Base-by-base conservation (phyloP, 2,113 vertebrate species). In the Pristiophorus japonicus region DNA sequence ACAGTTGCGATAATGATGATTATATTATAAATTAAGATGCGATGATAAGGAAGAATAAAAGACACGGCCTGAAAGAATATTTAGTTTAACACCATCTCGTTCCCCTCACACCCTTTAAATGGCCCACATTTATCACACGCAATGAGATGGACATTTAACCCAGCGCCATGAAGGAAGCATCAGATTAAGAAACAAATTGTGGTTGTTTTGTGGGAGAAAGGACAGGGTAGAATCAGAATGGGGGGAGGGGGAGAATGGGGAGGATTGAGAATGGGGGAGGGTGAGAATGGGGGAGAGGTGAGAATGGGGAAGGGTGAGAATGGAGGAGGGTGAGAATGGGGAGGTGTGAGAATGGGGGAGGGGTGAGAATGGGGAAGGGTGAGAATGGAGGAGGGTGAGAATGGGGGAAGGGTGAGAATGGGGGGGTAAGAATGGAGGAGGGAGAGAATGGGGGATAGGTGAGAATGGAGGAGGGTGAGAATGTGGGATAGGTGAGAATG, bases 1-100 rank as follows among this genome's bases (percentile, higher is more conserved):
- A 98, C 98, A 98, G 98, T 97, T 97, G 97, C 97, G 98, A 98
- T 98, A 98, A 98, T 98, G 98, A 98, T 98, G 98, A 98, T 98
- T 98, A 98, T 98, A 97, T 98, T 98, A 98, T 98, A 98, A 98
- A 98, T 98, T 99, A 98, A 99, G 98, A 99, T 98, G 97, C 97
- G 98, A 98, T 97, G 98, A 99, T 99, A 99, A 98, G 98, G 97
- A 97, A 95, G 97, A 98, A 98, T 97, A 98, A 98, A 98, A 98
- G 98, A 98, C 98, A 98, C 97, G 98, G 98, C 98, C 98, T 98
- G 97, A 98, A 98, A 98, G 97, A 98, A 98, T 98, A 98, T 98
- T 98, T 98, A 98, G 98, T 98, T 98, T 98, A 98, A 98, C 97
- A 98, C 98, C 88, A 98, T 98, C 98, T 98, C 98, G 98, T 98